Evolutionary conservation across 1,140 invertebrate genomes (phyloP).

Genomic region (Drosophila simulans): DNA sequence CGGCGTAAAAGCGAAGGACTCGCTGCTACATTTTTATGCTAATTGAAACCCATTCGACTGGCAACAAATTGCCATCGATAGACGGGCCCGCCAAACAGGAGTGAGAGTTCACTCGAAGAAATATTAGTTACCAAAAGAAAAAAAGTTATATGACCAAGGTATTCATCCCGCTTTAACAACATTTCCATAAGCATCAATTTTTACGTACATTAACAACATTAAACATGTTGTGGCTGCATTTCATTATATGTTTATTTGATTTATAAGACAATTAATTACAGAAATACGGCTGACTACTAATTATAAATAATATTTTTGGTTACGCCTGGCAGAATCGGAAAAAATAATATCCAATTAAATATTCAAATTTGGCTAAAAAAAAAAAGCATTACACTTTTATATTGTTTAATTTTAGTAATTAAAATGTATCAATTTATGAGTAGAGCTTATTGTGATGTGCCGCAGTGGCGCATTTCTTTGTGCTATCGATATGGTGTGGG

Average conservation of each 20-base stretch:
- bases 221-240: too few relatives aligned
- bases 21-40: constrained; percentile 75
- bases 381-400: too few relatives aligned
- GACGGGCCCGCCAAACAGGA: constrained; percentile 8
- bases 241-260: neutral
- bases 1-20: constrained; percentile 34
- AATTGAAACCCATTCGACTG: constrained; percentile 77
- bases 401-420: neutral
- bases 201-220: neutral
- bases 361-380: neutral
- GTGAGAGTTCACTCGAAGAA: constrained; percentile 3
- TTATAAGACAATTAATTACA: constrained; percentile 1
- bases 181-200: too few relatives aligned
- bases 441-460: neutral
- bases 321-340: neutral
- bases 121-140: neutral
- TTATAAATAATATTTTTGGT: neutral
- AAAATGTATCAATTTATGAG: neutral
- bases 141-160: too few relatives aligned
- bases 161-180: too few relatives aligned
- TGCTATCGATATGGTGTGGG: neutral
- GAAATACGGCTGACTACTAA: neutral
- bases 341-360: neutral
- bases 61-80: constrained; percentile 69
- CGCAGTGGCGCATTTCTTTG: neutral